Conservation (phyloP, 2,888 invertebrate genomes). For the Beris chalybata region DNA sequence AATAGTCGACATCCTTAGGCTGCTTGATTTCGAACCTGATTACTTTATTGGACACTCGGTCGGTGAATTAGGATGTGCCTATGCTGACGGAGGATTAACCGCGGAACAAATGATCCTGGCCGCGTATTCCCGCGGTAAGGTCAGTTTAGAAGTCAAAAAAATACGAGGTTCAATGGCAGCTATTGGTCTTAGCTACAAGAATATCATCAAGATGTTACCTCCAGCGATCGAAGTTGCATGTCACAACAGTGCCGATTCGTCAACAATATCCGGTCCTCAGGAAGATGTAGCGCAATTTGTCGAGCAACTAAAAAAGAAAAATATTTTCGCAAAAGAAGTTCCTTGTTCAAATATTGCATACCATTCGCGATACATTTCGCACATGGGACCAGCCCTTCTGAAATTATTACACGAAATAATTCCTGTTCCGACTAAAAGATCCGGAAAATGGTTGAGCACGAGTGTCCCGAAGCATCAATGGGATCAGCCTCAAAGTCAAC, state of each 20-base stretch:
- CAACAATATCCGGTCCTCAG: constrained; percentile 87
- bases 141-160: constrained; percentile 70
- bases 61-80: constrained; percentile 93
- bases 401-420: constrained; percentile 67
- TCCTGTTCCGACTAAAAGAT: constrained; percentile 66
- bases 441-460: constrained; percentile 81
- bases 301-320: constrained; percentile 66
- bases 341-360: constrained; percentile 87
- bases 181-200: constrained; percentile 67
- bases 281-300: constrained; percentile 69
- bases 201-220: constrained; percentile 66
- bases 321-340: constrained; percentile 80
- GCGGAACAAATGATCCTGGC: constrained; percentile 83
- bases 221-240: constrained; percentile 82
- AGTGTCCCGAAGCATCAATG: constrained; percentile 74
- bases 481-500: constrained; percentile 65
- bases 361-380: constrained; percentile 80
- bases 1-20: constrained; percentile 64
- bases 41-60: constrained; percentile 88
- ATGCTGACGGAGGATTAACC: constrained; percentile 90
- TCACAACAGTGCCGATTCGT: constrained; percentile 82
- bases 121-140: constrained; percentile 80
- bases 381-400: constrained; percentile 67
- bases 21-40: constrained; percentile 67
- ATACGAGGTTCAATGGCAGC: constrained; percentile 87